Base-by-base conservation (phyloP, 2,888 invertebrate genomes). In the Linnaemya tessellans region DNA sequence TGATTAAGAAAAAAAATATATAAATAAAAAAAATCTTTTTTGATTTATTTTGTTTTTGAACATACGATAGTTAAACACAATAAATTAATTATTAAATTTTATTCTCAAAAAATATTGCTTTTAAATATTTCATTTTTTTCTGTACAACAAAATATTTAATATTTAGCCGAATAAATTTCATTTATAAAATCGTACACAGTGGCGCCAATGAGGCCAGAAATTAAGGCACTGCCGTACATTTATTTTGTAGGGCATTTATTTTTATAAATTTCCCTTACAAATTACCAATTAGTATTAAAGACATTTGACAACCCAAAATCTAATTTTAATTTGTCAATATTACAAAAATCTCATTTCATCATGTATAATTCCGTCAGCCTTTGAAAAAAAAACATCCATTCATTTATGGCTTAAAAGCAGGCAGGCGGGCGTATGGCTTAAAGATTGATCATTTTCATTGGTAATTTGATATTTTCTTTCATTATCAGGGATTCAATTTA, bases 381-480 rank as follows among this genome's bases (percentile, higher is more conserved):
- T 15, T 2, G 20, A 70, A 10, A 67, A 30, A 68, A 51, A 35
- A n/a, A 15, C 7, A 0, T 15, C 4, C 30, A 30, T n/a, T 25
- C 8, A 18, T 46, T 30, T n/a, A 7, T n/a, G n/a, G 49, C n/a
- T 18, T 4, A n/a, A 49, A 49, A n/a, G 49, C n/a, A 13, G 1
- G n/a, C n/a, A n/a, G 3, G 30, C 13, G 46, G 9, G 8, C n/a
- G n/a, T n/a, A 38, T 38, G 10, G 11, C 11, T 41, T 41, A 11
- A 41, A 51, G 8, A 7, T 41, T 56, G 7, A 13, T 64, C n/a
- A 62, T 41, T 77, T 25, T 41, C 20, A 3, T 58, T 22, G 49
- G 80, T 65, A 84, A 84, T 80, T 65, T 46, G 80, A 84, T 84
- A 84, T 75, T 80, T 84, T 46, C 20, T 13, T n/a, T 51, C 56